Evolutionary conservation across 2,888 invertebrate genomes (phyloP).

Genomic region (Julus scanicus): DNA sequence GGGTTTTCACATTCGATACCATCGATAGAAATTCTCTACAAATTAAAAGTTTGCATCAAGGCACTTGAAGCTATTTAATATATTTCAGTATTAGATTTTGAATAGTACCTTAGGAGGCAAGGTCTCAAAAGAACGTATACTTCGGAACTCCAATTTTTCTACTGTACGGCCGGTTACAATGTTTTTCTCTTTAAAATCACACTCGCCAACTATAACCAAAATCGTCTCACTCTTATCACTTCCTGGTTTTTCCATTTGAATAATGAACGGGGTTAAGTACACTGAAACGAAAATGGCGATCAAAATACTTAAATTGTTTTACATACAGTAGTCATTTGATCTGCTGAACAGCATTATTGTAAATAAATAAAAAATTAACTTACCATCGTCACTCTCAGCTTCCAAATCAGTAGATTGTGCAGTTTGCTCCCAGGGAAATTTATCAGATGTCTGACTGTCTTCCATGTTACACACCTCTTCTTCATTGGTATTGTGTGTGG

Average conservation of each 20-base stretch:
- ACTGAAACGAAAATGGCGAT: neutral
- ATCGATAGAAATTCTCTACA: slow-evolving; percentile 16
- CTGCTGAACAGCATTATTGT: no score
- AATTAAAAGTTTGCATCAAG: neutral
- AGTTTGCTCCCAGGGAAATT: slow-evolving; percentile 45
- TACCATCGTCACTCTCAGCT: slow-evolving; percentile 51
- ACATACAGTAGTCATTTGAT: no score
- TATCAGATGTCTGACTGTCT: slow-evolving; percentile 16
- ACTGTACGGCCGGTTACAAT: slow-evolving; percentile 53
- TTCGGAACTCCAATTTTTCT: slow-evolving; percentile 52
- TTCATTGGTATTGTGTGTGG: neutral
- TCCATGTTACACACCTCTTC: neutral
- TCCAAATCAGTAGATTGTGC: neutral
- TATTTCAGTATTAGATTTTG: neutral
- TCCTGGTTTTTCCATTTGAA: slow-evolving; percentile 54
- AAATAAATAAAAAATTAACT: neutral
- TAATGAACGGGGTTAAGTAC: slow-evolving; percentile 51
- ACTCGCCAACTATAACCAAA: slow-evolving; percentile 48
- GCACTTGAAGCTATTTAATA: neutral
- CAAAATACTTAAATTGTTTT: no score
- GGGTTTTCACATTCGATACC: slow-evolving; percentile 41
- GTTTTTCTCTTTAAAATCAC: slow-evolving; percentile 54
- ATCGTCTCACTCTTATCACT: neutral
- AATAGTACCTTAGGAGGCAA: slow-evolving; percentile 44
- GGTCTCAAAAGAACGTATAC: slow-evolving; percentile 52